These are phyloP conservation scores for Athrips mouffetella DNA, from an alignment of 2,888 invertebrate genomes.

Conservation along the genomic window DNA sequence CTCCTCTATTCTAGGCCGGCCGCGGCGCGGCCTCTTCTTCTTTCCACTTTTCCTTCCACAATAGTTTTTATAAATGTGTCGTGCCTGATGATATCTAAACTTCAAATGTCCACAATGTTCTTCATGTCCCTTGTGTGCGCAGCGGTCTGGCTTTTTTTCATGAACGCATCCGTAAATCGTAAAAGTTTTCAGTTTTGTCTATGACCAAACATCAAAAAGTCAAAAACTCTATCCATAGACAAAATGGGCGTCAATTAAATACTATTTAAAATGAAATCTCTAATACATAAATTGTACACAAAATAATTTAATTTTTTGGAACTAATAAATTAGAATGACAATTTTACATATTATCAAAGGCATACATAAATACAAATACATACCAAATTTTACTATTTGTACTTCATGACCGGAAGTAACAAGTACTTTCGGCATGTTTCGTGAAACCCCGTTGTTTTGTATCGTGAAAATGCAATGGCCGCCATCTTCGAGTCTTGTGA, in stretches of 20 bases:
- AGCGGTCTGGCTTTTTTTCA: constrained; percentile 5
- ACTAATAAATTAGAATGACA: too few species aligned
- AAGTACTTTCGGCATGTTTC: constrained; percentile 64
- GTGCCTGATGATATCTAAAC: too few species aligned
- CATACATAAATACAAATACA: neutral
- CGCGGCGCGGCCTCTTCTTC: too few species aligned
- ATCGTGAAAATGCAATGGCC: constrained; percentile 90
- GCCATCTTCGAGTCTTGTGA: constrained; percentile 91
- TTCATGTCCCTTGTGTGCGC: too few species aligned
- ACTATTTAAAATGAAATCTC: neutral
- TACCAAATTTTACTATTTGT: neutral
- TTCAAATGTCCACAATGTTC: too few species aligned
- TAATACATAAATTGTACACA: too few species aligned
- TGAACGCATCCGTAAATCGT: constrained; percentile 2
- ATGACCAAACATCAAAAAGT: neutral
- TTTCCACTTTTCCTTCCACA: too few species aligned
- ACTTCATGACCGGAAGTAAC: constrained; percentile 56
- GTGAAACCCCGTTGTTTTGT: constrained; percentile 82
- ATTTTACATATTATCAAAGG: neutral
- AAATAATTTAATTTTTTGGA: too few species aligned
- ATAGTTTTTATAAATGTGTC: too few species aligned
- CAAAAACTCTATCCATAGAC: constrained; percentile 31
- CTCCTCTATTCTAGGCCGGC: too few species aligned
- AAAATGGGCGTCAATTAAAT: constrained; percentile 13
- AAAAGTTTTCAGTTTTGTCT: neutral